Conservation (phyloP, 1,140 invertebrate species). For the Gyrodactylus salaris region DNA sequence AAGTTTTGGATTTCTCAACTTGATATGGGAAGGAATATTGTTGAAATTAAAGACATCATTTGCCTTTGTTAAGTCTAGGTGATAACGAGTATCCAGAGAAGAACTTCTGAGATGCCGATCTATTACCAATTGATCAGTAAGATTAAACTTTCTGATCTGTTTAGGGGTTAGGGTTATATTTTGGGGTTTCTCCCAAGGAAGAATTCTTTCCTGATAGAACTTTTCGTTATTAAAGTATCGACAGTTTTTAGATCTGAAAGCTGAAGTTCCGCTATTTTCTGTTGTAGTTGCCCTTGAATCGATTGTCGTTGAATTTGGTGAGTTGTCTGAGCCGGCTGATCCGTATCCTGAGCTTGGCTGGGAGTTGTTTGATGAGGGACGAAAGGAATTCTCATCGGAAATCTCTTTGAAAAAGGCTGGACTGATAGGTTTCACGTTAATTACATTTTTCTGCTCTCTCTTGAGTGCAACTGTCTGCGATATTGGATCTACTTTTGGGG, state of each 20-base stretch:
- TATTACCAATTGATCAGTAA: neutral
- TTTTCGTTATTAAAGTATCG: neutral
- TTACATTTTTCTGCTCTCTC: too few species aligned
- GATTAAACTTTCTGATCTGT: neutral
- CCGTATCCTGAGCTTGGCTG: neutral
- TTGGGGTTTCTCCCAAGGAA: neutral
- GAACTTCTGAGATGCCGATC: neutral
- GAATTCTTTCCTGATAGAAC: neutral
- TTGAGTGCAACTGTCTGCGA: too few species aligned
- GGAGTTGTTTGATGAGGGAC: neutral
- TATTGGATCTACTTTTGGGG: too few species aligned
- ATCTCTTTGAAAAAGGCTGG: too few species aligned
- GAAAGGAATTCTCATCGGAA: neutral
- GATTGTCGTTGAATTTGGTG: neutral
- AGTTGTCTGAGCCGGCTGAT: neutral
- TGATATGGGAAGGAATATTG: too few species aligned
- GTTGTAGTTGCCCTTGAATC: too few species aligned
- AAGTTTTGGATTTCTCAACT: neutral
- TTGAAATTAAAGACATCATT: too few species aligned
- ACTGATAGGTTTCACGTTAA: too few species aligned
- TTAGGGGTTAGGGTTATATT: too few species aligned
- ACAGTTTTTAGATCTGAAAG: too few species aligned
- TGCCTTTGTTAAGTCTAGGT: too few species aligned
- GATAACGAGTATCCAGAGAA: neutral
- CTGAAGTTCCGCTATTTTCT: too few species aligned